Evolutionary conservation across 1,140 invertebrate genomes (phyloP).

Genomic region (Maniola jurtina): DNA sequence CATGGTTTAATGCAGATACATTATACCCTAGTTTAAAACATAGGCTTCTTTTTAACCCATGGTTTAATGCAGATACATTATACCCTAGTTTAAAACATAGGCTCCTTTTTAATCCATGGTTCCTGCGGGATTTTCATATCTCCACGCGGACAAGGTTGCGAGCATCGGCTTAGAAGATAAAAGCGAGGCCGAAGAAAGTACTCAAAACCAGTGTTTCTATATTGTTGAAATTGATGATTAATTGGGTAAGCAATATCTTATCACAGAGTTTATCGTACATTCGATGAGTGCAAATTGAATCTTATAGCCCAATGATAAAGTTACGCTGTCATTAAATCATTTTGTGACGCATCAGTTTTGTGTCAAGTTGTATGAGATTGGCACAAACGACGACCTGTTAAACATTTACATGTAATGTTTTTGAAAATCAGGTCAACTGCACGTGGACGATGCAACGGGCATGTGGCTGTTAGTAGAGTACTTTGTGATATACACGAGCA

Average conservation of each 20-base stretch:
- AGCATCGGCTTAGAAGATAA: not conserved
- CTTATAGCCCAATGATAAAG: slow-evolving; percentile 6
- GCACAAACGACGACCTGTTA: too few relatives aligned
- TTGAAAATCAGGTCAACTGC: slow-evolving; percentile 37
- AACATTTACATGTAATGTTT: too few relatives aligned
- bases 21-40: too few relatives aligned
- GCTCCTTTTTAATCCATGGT: too few relatives aligned
- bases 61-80: too few relatives aligned
- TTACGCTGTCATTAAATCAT: not conserved
- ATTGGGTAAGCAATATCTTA: slow-evolving; percentile 14
- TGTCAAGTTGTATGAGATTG: too few relatives aligned
- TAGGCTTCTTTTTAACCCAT: too few relatives aligned
- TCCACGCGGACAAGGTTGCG: too few relatives aligned
- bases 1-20: too few relatives aligned
- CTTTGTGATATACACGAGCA: too few relatives aligned
- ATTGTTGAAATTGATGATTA: slow-evolving; percentile 3
- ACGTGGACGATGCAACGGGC: slow-evolving; percentile 31
- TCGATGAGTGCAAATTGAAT: not conserved
- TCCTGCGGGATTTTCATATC: too few relatives aligned
- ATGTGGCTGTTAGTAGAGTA: not conserved
- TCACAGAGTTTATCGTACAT: slow-evolving; percentile 13
- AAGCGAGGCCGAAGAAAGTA: not conserved
- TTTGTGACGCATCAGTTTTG: not conserved
- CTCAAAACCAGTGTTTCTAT: not conserved
- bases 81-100: too few relatives aligned